Conservation (phyloP, 2,888 invertebrate genomes). For the Trichogramma dendrolimi region DNA sequence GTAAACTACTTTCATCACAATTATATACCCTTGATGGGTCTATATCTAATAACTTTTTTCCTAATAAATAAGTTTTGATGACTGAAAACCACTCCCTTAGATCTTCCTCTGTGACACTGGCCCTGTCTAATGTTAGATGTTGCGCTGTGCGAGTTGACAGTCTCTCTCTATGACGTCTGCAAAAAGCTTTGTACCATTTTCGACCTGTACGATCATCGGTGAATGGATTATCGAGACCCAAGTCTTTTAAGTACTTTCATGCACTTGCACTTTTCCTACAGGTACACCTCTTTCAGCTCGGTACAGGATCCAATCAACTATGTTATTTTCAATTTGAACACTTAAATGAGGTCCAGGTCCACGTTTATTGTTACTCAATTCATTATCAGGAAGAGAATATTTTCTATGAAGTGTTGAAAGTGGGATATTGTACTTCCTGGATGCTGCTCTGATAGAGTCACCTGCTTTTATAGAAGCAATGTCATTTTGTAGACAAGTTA, state of each 20-base stretch:
- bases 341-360: too few relatives aligned
- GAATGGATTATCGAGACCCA: background rate
- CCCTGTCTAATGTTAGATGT: slow-evolving; percentile 5
- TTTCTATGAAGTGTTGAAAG: too few relatives aligned
- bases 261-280: background rate
- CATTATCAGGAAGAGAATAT: too few relatives aligned
- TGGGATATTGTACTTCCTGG: too few relatives aligned
- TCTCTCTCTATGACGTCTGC: background rate
- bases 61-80: background rate
- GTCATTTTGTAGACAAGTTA: too few relatives aligned
- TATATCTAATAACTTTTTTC: background rate
- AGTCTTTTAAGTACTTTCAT: background rate
- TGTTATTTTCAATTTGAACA: slow-evolving; percentile 1
- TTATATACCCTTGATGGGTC: slow-evolving; percentile 31
- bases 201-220: background rate
- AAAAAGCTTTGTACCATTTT: background rate
- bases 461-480: too few relatives aligned
- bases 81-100: too few relatives aligned
- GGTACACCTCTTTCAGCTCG: background rate
- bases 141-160: background rate
- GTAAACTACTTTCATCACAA: slow-evolving; percentile 31
- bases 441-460: too few relatives aligned
- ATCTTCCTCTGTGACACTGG: slow-evolving; percentile 6
- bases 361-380: too few relatives aligned
- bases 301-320: background rate